Base-by-base conservation (phyloP, 2,797 vertebrate genomes). In the Lepus townsendii region DNA sequence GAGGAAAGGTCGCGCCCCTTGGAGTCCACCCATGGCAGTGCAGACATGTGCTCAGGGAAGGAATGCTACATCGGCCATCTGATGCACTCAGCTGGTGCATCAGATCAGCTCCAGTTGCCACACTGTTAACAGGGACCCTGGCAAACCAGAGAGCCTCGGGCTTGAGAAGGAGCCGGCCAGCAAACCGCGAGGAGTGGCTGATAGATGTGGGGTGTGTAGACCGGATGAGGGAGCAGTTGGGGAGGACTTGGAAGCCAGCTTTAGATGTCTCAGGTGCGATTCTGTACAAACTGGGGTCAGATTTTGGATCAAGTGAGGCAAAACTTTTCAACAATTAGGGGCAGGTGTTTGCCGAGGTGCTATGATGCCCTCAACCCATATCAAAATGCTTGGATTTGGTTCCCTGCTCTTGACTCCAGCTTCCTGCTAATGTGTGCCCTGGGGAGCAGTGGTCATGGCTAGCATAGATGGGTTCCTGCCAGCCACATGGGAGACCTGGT, bases 291-390 rank as follows among this genome's bases (percentile, higher is more conserved):
- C 38, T n/a, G 17, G 54, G 38, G 8, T 69, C 38, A 90, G 24
- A 83, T 75, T 91, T 94, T 66, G 38, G 79, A 93, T 63, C 32
- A 69, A 63, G 57, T 69, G 65, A 80, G 47, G 63, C 73, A 95
- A n/a, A 91, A 66, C 35, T 69, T 79, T 88, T 91, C 24, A 84
- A 22, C 62, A 73, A 50, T 50, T 68, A 65, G 52, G 52, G 17
- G 54, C 19, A 57, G 54, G 54, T 57, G 54, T 57, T 57, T 57
- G 54, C 54, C 54, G 5, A 57, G 54, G 54, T 20, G 19, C 19
- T 16, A 12, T 16, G 54, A 57, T 57, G 54, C 54, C 54, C 54
- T 57, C 14, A 16, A 19, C 54, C 54, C 19, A 57, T 20, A 57
- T 16, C 54, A 57, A 57, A 20, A 57, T 20, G 54, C 54, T 57